Conservation (phyloP, 1,140 invertebrate genomes). For the Teleogryllus occipitalis region DNA sequence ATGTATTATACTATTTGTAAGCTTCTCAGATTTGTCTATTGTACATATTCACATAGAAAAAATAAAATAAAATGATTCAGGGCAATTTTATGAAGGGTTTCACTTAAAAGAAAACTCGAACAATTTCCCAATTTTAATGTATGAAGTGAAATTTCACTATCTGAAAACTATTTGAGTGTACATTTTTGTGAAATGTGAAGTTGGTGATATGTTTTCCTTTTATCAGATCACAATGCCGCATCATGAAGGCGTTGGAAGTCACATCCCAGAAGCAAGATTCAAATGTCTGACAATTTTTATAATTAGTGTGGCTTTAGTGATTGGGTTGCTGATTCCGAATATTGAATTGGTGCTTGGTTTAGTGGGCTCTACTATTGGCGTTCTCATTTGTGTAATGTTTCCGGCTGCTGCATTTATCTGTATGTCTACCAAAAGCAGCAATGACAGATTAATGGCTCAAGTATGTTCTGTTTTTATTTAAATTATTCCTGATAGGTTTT, state of each 20-base stretch:
- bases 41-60: too few relatives aligned
- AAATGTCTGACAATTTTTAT: constrained; percentile 70
- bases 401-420: constrained; percentile 60
- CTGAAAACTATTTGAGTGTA: too few relatives aligned
- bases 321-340: constrained; percentile 71
- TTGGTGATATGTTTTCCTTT: neutral
- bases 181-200: too few relatives aligned
- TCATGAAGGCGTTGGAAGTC: constrained; percentile 42
- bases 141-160: too few relatives aligned
- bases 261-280: constrained; percentile 73
- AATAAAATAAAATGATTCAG: too few relatives aligned
- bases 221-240: constrained; percentile 35
- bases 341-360: constrained; percentile 89
- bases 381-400: constrained; percentile 87
- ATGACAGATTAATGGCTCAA: constrained; percentile 39
- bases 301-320: constrained; percentile 60
- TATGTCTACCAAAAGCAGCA: constrained; percentile 38
- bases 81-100: too few relatives aligned
- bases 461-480: constrained; percentile 28
- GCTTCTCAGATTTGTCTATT: too few relatives aligned
- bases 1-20: too few relatives aligned
- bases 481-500: too few relatives aligned
- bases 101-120: too few relatives aligned
- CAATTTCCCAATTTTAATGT: too few relatives aligned
- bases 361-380: constrained; percentile 88